Evolutionary conservation across 2,113 vertebrate species (phyloP).

Genomic region (Thryonomys swinderianus): DNA sequence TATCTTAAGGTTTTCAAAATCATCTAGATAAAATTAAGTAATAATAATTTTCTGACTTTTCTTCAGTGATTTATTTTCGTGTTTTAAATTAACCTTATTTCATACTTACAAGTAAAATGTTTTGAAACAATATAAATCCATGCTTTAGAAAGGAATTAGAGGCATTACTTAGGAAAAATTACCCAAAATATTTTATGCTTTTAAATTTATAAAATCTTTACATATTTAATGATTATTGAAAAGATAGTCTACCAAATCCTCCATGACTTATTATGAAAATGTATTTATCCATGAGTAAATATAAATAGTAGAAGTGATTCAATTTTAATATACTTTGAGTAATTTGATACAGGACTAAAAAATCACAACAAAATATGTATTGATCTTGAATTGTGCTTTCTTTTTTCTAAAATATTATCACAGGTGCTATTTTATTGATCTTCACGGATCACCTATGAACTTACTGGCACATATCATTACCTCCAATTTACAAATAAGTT

Average conservation of each 20-base stretch:
- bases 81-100: neutral
- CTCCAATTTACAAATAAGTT: neutral
- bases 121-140: constrained; percentile 7
- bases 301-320: constrained; percentile 11
- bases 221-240: neutral
- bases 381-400: neutral
- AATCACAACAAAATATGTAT: neutral
- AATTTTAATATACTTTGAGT: neutral
- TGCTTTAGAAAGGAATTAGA: neutral
- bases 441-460: neutral
- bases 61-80: neutral
- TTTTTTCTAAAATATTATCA: neutral
- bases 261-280: neutral
- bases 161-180: neutral
- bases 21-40: constrained; percentile 13
- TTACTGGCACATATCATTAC: neutral
- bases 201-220: neutral
- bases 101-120: constrained; percentile 20
- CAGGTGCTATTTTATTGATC: neutral
- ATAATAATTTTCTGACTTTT: neutral
- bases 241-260: neutral
- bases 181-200: neutral
- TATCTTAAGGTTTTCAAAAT: neutral
- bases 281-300: neutral
- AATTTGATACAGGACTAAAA: neutral